Base-by-base conservation (phyloP, 2,113 vertebrate species). In the Formicarius rufipectus region DNA sequence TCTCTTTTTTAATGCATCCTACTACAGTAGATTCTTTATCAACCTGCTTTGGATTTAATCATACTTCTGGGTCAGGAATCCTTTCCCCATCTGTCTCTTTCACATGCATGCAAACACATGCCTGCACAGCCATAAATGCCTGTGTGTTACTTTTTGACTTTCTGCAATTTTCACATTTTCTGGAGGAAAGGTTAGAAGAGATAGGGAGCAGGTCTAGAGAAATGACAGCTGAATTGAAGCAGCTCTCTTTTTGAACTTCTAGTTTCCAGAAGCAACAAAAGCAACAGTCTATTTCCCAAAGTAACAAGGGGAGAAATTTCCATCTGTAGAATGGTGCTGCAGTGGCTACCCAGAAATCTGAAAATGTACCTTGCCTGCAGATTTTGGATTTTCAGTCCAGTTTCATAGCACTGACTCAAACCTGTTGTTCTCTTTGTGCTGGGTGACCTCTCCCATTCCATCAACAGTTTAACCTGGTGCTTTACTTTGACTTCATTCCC, bases 11-110 rank as follows among this genome's bases (percentile, higher is more conserved):
- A 97, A 97, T 97, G 91, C 63, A 89, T 92, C 75, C 95, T 84
- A 87, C 89, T 95, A 74, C 53, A 79, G 87, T 94, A 73, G 95
- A 96, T 97, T 95, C 93, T 97, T 97, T 97, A 98, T 97, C 97
- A 97, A 94, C 96, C 94, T 84, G 68, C 78, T 93, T 81, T 91
- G 49, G 85, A 89, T 95, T 96, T 95, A 97, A 97, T 98, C 96
- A 96, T 91, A 67, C 89, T 95, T 91, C 71, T 91, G 94, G 72
- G 66, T 68, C 47, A 71, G 64, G 69, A 95, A 80, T 92, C 75
- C n/a, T 85, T 71, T 92, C 14, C 53, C 60, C 64, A 84, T 86
- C 87, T 92, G 72, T 96, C 81, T 94, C n/a, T 82, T 79, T 93
- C 90, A 74, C 74, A 66, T 59, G 44, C 72, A 84, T 84, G 89